These are phyloP conservation scores for Brachypodius melanocephalos DNA, from an alignment of 2,113 vertebrate genomes.

Conservation along the genomic window DNA sequence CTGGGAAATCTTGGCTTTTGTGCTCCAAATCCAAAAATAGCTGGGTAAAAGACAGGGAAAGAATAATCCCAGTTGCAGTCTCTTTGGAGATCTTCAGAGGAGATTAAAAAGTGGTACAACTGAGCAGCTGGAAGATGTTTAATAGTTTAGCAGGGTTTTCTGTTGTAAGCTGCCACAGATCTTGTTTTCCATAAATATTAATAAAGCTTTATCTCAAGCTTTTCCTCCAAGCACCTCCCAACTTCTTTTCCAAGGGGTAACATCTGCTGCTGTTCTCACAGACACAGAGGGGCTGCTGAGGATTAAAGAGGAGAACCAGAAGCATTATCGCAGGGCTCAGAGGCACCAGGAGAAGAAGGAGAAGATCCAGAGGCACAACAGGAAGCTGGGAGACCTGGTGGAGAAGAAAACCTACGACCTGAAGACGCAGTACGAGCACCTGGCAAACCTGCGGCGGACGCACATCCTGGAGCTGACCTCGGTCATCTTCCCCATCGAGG, in stretches of 20 bases:
- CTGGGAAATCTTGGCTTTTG: conserved; percentile 12
- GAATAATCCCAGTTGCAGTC: background rate
- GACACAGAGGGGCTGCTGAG: conserved; percentile 83
- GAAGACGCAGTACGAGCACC: conserved; percentile 75
- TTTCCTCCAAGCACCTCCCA: background rate
- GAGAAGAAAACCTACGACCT: conserved; percentile 82
- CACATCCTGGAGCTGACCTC: conserved; percentile 90
- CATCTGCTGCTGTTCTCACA: conserved; percentile 52
- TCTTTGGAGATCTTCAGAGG: background rate
- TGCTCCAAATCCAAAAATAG: conserved; percentile 12
- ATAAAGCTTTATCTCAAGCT: background rate
- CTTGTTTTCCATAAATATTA: background rate
- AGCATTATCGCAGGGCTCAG: conserved; percentile 86
- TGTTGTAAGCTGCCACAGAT: background rate
- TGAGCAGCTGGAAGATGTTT: background rate
- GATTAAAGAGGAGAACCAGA: conserved; percentile 89
- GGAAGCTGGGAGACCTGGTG: conserved; percentile 84
- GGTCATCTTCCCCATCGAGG: conserved; percentile 89
- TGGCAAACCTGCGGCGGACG: conserved; percentile 79
- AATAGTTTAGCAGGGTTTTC: background rate
- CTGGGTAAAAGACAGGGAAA: background rate
- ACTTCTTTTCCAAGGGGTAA: background rate
- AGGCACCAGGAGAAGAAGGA: conserved; percentile 95
- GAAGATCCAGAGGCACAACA: conserved; percentile 91
- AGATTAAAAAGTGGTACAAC: background rate